Percentiles rank a stretch among this genome's conserved stretches.
These are phyloP conservation scores for Junonia oenone DNA, from an alignment of 2,888 invertebrate genomes.

Conservation along the genomic window DNA sequence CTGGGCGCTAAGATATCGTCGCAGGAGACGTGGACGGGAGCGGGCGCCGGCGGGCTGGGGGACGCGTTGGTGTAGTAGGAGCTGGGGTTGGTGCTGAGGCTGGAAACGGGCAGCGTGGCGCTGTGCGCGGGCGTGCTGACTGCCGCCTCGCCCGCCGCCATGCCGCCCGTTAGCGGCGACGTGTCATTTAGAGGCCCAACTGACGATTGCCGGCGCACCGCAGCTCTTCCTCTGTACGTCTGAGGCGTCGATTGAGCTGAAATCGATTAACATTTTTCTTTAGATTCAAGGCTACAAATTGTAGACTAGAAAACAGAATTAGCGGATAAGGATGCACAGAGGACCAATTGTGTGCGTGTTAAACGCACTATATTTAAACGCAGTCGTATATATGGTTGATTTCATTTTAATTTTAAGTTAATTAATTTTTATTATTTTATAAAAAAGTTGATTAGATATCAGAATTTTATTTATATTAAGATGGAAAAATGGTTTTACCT, in stretches of 20 bases:
- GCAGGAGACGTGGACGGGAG: constrained; percentile 66
- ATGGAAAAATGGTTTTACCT: neutral
- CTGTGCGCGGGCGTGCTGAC: constrained; percentile 72
- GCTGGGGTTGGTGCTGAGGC: constrained; percentile 71
- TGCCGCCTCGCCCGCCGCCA: constrained; percentile 55
- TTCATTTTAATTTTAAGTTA: too few relatives aligned
- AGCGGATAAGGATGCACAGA: too few relatives aligned
- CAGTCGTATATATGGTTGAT: too few relatives aligned
- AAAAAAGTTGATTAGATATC: neutral
- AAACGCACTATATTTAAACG: neutral
- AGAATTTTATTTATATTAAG: constrained; percentile 1
- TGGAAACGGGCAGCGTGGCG: constrained; percentile 76
- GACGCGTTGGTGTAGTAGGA: constrained; percentile 82
- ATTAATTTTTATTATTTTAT: neutral
- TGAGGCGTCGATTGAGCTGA: constrained; percentile 82
- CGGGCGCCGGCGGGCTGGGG: constrained; percentile 77
- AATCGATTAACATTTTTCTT: constrained; percentile 38
- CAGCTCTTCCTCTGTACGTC: constrained; percentile 78
- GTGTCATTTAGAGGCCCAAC: constrained; percentile 80
- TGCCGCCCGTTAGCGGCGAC: constrained; percentile 65
- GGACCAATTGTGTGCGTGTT: too few relatives aligned
- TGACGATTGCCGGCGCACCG: constrained; percentile 81
- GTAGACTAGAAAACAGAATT: too few relatives aligned
- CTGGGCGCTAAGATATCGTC: constrained; percentile 66
- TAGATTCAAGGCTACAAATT: neutral